phyloP scores from a whole-genome alignment of 2,113 vertebrate species.

The Syrmaticus mikado region DNA sequence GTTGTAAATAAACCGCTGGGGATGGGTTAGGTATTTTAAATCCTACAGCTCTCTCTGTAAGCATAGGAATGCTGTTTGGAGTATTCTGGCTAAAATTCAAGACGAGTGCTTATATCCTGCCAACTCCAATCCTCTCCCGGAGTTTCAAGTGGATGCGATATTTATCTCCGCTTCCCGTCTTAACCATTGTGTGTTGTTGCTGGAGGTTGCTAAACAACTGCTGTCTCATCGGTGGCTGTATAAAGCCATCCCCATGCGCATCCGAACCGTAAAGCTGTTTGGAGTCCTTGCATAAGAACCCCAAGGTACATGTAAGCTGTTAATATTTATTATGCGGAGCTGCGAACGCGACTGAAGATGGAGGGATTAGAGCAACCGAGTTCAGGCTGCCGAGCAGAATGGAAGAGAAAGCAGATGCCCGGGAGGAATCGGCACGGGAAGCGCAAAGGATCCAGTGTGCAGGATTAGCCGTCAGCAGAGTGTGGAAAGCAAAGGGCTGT shows the following conservation, averaged over 20 bases:
- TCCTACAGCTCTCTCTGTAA: conserved; percentile 29
- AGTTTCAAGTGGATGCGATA: conserved; percentile 52
- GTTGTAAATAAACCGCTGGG: conserved; percentile 16
- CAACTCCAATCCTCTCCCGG: conserved; percentile 50
- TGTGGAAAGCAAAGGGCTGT: conserved; percentile 29
- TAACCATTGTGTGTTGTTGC: conserved; percentile 43
- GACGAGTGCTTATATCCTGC: conserved; percentile 3
- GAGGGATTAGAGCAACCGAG: conserved; percentile 57
- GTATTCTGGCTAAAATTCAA: conserved; percentile 58
- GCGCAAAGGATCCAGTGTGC: conserved; percentile 46
- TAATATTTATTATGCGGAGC: conserved; percentile 68
- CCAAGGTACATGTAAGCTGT: conserved; percentile 61
- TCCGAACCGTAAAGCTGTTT: conserved; percentile 46
- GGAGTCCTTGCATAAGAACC: conserved; percentile 58
- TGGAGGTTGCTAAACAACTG: conserved; percentile 67
- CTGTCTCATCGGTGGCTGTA: conserved; percentile 37
- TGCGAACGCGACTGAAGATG: conserved; percentile 54
- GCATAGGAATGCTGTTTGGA: not conserved
- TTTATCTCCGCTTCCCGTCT: conserved; percentile 40
- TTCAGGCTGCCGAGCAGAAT: conserved; percentile 47
- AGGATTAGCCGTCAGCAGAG: conserved; percentile 48
- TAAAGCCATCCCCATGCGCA: not conserved
- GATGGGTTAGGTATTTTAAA: conserved; percentile 30
- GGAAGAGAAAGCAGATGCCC: conserved; percentile 64
- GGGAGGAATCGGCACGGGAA: conserved; percentile 56